Evolutionary conservation across 2,888 invertebrate species (phyloP), one percentile per base, ranked within the genome.

Genomic region (Cantharis rustica): DNA sequence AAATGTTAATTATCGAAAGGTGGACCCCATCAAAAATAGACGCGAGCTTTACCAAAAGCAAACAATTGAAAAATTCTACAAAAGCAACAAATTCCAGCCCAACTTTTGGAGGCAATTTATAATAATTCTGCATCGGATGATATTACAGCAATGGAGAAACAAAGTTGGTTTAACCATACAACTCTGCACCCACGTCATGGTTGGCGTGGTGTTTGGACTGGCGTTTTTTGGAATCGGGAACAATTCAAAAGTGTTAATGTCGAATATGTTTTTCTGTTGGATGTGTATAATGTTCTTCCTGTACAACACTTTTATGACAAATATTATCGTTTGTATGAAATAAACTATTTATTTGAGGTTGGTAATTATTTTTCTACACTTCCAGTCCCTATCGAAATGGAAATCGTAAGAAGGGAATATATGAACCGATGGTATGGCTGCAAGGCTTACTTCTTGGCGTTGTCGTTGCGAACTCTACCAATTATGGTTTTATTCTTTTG

Each of bases 391-490:
- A 84, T 88, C 64, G 92, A 93, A 86, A 89, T 93, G 2, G 89
- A 91, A 77, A 82, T 92, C 80, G 84, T 93, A 72, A 89, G 90
- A 23, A 86, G 92, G 20, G 93, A 93, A 84, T 92, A 92, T 84
- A 92, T 92, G 86, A 93, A 93, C 82, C 88, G 92, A 17, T 93
- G 93, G 92, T 93, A 92, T 84, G 90, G 92, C 74, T 86, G 93
- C 26, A 92, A 92, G 80, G 90, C 93, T 0, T 93, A 91, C 83
- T 92, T 91, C 79, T 85, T 90, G 10, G 92, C 92, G 0, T 84
- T 91, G 11, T 90, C 91, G 0, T 77, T 92, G 11, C 88, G 91
- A 0, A 88, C 89, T 13, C 76, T 92, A n/a, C 93, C 92, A 13
- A 82, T 88, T 15, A 20, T 66, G 64, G 64, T 64, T 10, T 7